Evolutionary conservation across 37 sponge, comb jelly and placozoan genomes (phyloP), one percentile per base, ranked within the genome.

Genomic region (Corticium candelabrum): DNA sequence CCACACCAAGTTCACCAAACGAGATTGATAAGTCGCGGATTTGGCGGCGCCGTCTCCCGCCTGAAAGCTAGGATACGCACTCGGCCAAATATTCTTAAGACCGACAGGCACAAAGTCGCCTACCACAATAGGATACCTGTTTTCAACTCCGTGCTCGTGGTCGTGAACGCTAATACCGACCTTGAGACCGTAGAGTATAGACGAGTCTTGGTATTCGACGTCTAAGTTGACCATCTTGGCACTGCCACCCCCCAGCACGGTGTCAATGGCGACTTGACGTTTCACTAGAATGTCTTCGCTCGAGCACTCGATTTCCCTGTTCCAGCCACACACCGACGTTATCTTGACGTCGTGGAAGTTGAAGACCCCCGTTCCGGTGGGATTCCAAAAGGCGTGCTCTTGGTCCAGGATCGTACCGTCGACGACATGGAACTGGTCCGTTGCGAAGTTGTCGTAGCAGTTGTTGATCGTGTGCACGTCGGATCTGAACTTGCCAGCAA

Each of bases 381-480:
- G 76, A 38, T 81, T 81, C 82, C 82, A 81, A 29, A 11, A 31
- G 38, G 74, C 80, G 62, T 50, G 21, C 62, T 11, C 62, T 21
- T 11, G 62, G 21, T 50, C 21, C n/a, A n/a, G n/a, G n/a, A n/a
- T n/a, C n/a, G n/a, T n/a, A n/a, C n/a, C n/a, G 62, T 50, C 62
- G 62, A 50, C 62, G 62, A 50, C 15, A 27, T 50, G 11, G 62
- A 50, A 50, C 11, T 50, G 11, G 11, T 50, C 62, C 62, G 62
- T 50, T 11, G 11, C 62, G 62, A 50, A 50, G 62, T 50, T 50
- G 15, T 50, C 15, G 15, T 11, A 21, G 15, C 11, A 50, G 62
- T 50, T 50, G 62, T 50, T 50, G 62, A 50, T 21, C 15, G 62
- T 50, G 15, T 11, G 21, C 21, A 50, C 62, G 62, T 50, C 62